Evolutionary conservation across 2,113 vertebrate genomes (phyloP).

Genomic region (Brachypodius melanocephalos): DNA sequence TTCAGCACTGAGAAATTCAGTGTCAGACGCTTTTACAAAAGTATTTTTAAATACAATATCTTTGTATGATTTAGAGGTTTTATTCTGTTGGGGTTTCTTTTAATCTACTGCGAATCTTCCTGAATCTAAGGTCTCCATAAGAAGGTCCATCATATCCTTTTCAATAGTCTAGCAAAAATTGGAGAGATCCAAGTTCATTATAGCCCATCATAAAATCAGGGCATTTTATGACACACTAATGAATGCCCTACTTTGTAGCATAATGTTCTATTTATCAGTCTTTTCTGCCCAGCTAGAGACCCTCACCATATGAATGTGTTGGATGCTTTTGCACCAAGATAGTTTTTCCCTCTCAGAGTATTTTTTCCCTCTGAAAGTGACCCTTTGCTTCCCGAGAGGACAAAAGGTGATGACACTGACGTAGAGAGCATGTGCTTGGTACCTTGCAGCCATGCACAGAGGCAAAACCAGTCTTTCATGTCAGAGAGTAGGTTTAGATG

Average conservation of each 20-base stretch:
- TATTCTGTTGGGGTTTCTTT: background rate
- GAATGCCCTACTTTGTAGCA: background rate
- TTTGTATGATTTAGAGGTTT: background rate
- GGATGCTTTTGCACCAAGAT: background rate
- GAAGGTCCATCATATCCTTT: background rate
- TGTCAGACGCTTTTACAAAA: background rate
- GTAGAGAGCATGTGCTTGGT: background rate
- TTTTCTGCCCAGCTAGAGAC: background rate
- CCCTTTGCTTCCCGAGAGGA: background rate
- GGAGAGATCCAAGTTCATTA: background rate
- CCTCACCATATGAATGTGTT: background rate
- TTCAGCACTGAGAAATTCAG: background rate
- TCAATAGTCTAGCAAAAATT: background rate
- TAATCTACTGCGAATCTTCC: background rate
- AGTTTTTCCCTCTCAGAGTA: background rate
- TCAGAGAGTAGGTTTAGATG: background rate
- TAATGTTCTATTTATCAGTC: background rate
- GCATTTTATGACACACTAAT: background rate
- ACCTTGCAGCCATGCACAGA: background rate
- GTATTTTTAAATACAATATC: background rate
- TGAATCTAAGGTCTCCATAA: background rate
- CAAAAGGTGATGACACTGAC: background rate
- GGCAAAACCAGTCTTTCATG: background rate
- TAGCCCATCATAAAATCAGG: background rate
- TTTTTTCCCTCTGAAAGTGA: background rate